These are phyloP conservation scores for Myotis planiceps DNA, from an alignment of 2,797 vertebrate species.

Conservation along the genomic window DNA sequence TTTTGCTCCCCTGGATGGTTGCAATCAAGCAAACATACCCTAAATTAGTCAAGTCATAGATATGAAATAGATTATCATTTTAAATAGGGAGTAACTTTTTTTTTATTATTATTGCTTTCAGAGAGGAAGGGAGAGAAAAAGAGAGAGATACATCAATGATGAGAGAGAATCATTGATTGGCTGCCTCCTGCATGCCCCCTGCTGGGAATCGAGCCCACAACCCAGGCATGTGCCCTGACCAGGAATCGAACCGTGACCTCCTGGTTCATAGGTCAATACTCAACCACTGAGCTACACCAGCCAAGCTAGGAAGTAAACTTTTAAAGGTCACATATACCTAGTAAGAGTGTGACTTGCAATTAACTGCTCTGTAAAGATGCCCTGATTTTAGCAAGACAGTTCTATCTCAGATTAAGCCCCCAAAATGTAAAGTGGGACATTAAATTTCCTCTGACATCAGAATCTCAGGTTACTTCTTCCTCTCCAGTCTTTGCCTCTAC, in stretches of 20 bases:
- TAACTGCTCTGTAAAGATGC: not conserved
- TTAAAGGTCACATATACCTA: not conserved
- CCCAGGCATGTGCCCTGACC: too few relatives aligned
- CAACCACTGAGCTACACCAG: too few relatives aligned
- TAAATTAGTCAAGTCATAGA: not conserved
- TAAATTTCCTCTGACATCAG: not conserved
- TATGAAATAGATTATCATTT: not conserved
- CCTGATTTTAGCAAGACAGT: not conserved
- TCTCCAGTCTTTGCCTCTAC: not conserved
- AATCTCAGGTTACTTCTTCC: not conserved
- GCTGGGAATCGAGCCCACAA: too few relatives aligned
- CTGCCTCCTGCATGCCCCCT: too few relatives aligned
- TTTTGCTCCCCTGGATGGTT: not conserved
- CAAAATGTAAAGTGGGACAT: not conserved
- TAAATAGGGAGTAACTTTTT: constrained; percentile 40
- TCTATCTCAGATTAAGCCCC: not conserved
- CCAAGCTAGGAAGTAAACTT: constrained; percentile 20
- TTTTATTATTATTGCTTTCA: too few relatives aligned
- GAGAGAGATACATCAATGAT: too few relatives aligned
- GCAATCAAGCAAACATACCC: not conserved
- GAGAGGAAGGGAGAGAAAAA: too few relatives aligned
- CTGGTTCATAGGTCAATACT: too few relatives aligned
- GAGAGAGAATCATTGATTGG: too few relatives aligned
- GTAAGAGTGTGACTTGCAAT: not conserved
- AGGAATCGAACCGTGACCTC: too few relatives aligned